Evolutionary conservation across 1,140 invertebrate species (phyloP), one percentile per base, ranked within the genome.

Genomic region (Drosophila pseudoananassae): DNA sequence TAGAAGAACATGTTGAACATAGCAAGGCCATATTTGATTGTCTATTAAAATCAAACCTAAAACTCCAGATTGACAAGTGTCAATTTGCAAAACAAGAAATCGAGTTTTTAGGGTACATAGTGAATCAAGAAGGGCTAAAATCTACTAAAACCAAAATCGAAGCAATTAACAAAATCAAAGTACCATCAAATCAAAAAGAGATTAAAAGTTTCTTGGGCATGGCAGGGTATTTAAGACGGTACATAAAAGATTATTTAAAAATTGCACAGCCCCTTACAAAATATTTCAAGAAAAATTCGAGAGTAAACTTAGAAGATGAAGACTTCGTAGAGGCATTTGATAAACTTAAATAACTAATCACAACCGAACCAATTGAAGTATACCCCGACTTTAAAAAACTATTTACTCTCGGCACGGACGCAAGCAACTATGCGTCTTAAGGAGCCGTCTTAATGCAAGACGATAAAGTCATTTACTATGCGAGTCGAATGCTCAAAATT

Each of bases 231-330:
- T 59, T 70, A 6, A 52, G 64, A 50, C 55, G 50, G 8, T 78
- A 69, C 49, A 74, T 78, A 53, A 70, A 45, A 31, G 70, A 78
- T 17, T 78, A 77, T 54, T 43, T 49, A 0, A 68, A 72, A 57
- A 49, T 64, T 17, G 51, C 46, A 12, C 17, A 46, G 15, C 47
- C 36, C n/a, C n/a, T 69, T 14, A 59, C 50, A 23, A 58, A 64
- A 50, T 70, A 49, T 51, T 33, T 77, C 17, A 77, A 68, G 69
- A 60, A 73, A 61, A 38, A 58, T 50, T 14, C 25, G 3, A 64
- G 47, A 65, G 54, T 78, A 58, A 49, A 50, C 45, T 33, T 33
- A 10, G 31, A 33, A 36, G 33, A 36, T 36, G 33, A 36, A 36
- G 33, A 36, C 33, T 36, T 36, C 33, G 33, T 36, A 10, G 33